Evolutionary conservation across 2,113 vertebrate genomes (phyloP).

Genomic region (Alaudala cheleensis): DNA sequence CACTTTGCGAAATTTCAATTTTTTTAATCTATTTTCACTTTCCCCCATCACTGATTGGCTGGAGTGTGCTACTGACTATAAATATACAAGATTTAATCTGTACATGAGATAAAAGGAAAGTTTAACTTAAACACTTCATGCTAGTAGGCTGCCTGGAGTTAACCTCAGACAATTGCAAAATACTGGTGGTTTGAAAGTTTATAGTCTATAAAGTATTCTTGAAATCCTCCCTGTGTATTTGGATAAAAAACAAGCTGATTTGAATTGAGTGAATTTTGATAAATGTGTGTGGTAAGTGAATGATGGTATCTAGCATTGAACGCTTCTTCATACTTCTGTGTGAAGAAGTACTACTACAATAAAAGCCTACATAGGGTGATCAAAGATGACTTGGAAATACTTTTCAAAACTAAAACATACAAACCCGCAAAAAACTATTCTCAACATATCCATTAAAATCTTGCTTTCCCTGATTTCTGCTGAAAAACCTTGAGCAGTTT

Average conservation of each 20-base stretch:
- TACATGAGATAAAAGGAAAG: not conserved
- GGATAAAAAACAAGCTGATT: not conserved
- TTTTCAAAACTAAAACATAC: not conserved
- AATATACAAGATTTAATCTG: not conserved
- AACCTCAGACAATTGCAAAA: not conserved
- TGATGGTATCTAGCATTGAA: not conserved
- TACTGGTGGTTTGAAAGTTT: not conserved
- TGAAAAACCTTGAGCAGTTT: not conserved
- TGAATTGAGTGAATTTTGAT: not conserved
- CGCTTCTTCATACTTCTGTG: not conserved
- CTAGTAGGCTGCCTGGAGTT: not conserved
- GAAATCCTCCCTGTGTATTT: not conserved
- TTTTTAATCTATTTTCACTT: not conserved
- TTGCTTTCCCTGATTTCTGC: not conserved
- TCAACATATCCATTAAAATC: not conserved
- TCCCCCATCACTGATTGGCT: not conserved
- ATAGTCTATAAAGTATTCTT: not conserved
- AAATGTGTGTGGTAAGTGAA: not conserved
- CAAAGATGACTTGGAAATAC: not conserved
- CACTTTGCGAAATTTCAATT: not conserved
- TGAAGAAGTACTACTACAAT: not conserved
- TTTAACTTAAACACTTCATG: not conserved
- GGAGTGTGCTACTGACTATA: not conserved
- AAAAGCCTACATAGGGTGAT: not conserved
- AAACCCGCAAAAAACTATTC: rapidly evolving